A percentile compares a stretch with the other conserved stretches of the same genome.
These are phyloP conservation scores for Drosophila pseudoobscura DNA, from an alignment of 1,140 invertebrate species.

Conservation along the genomic window DNA sequence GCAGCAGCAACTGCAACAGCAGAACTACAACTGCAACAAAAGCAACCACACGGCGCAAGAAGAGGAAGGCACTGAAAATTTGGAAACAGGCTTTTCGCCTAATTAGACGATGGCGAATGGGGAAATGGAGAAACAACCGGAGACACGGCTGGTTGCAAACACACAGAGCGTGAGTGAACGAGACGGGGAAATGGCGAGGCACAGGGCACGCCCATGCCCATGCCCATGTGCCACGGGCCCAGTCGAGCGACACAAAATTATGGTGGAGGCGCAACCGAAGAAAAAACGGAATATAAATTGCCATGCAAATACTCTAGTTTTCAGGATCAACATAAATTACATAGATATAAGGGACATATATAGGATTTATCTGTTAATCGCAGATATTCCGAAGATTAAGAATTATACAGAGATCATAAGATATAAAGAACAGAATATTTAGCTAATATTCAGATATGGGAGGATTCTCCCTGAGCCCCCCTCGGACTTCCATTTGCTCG, in stretches of 20 bases:
- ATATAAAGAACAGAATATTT: too few species aligned
- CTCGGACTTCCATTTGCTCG: too few species aligned
- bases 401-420: too few species aligned
- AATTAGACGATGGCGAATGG: slow-evolving; percentile 68
- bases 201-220: too few species aligned
- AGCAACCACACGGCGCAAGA: slow-evolving; percentile 22
- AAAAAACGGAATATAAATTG: slow-evolving; percentile 48
- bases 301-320: slow-evolving; percentile 19
- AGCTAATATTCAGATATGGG: too few species aligned
- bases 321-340: too few species aligned
- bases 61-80: slow-evolving; percentile 58
- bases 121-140: slow-evolving; percentile 23
- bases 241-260: slow-evolving; percentile 64
- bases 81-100: slow-evolving; percentile 77
- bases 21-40: slow-evolving; percentile 18
- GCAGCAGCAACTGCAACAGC: neutral
- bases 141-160: slow-evolving; percentile 7
- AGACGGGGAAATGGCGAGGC: neutral
- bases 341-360: too few species aligned
- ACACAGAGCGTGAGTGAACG: neutral
- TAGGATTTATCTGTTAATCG: too few species aligned
- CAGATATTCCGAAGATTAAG: too few species aligned
- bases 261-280: slow-evolving; percentile 26
- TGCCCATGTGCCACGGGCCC: slow-evolving; percentile 7
- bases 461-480: too few species aligned